These are phyloP conservation scores for Isaurus tuberculatus DNA, from an alignment of 92 coral and sea anemone genomes.

Conservation along the genomic window DNA sequence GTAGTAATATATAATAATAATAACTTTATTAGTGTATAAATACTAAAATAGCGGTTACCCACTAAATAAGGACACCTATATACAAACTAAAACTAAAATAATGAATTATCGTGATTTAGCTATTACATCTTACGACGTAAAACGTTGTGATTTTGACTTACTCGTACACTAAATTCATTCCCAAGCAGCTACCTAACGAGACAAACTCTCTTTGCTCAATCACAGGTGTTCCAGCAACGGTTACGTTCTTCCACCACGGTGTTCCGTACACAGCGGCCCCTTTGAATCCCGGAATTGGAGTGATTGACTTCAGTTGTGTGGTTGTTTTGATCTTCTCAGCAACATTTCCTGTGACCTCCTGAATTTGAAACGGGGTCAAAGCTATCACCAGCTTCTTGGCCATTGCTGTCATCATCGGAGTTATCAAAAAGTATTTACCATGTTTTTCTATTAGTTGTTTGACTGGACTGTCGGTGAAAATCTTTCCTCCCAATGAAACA, in stretches of 20 bases:
- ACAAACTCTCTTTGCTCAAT: not conserved
- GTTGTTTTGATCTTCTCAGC: conserved; percentile 26
- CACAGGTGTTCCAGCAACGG: not conserved
- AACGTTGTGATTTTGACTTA: no score
- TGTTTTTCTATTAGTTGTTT: no score
- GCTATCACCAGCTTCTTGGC: no score
- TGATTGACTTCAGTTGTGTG: conserved; percentile 46
- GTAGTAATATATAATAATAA: no score
- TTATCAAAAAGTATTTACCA: conserved; percentile 12
- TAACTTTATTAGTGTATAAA: no score
- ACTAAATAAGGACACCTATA: no score
- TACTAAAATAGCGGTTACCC: no score
- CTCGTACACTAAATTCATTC: not conserved
- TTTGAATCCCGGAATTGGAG: conserved; percentile 56
- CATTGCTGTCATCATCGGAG: conserved; percentile 23
- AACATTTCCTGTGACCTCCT: conserved; percentile 1
- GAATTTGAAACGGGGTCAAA: no score
- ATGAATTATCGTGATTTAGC: no score
- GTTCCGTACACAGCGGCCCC: not conserved
- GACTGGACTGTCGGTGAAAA: conserved; percentile 28
- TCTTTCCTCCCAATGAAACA: no score
- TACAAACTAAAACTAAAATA: no score
- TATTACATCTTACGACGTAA: no score
- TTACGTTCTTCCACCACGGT: not conserved
- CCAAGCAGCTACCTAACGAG: not conserved